These are phyloP conservation scores for Phasianus colchicus DNA, from an alignment of 2,113 vertebrate genomes.

Conservation along the genomic window DNA sequence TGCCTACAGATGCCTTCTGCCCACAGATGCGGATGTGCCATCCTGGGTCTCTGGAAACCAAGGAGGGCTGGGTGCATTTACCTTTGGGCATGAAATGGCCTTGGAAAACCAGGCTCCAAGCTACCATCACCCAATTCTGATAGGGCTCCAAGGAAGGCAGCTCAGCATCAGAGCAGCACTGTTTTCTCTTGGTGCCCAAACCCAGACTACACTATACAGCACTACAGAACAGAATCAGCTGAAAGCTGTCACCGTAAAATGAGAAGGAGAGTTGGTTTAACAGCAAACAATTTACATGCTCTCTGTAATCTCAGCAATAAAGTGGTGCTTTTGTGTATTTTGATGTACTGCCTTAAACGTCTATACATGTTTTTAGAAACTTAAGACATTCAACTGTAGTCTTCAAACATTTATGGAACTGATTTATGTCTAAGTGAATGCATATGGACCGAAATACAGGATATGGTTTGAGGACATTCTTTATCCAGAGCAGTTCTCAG, in stretches of 20 bases:
- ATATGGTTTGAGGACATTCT: fast-evolving
- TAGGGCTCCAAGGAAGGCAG: neutral
- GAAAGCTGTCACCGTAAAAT: neutral
- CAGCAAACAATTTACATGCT: neutral
- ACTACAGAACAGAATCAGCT: too few relatives aligned
- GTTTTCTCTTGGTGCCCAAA: neutral
- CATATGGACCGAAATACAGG: neutral
- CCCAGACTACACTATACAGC: too few relatives aligned
- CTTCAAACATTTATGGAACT: neutral
- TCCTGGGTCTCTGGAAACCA: neutral
- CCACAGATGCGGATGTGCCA: neutral
- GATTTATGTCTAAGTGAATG: neutral
- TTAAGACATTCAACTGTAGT: neutral
- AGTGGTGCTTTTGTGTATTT: neutral
- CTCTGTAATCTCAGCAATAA: slow-evolving; percentile 13
- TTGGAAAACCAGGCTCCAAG: neutral
- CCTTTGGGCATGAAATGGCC: neutral
- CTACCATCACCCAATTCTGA: neutral
- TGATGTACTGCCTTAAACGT: neutral
- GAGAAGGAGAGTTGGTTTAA: neutral
- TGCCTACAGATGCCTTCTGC: neutral
- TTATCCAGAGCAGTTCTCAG: neutral
- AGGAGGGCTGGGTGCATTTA: neutral
- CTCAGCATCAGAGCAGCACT: neutral
- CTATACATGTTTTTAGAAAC: neutral